These are phyloP conservation scores for Etheostoma perlongum DNA, from an alignment of 2,797 vertebrate species.

Conservation along the genomic window DNA sequence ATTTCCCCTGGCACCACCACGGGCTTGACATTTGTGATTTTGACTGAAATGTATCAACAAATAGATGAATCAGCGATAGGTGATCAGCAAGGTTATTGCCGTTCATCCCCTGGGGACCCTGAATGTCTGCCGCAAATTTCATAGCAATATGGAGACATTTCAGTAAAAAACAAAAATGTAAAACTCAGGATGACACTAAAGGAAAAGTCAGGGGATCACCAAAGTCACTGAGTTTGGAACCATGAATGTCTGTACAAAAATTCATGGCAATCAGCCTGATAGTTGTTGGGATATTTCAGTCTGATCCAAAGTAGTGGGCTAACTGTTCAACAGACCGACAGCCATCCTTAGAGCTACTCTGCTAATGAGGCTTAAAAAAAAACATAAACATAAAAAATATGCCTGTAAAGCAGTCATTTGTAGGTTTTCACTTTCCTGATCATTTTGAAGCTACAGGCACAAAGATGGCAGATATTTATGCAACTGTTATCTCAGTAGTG, in stretches of 20 bases:
- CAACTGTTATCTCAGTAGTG: not conserved
- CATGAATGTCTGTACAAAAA: not conserved
- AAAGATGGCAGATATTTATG: not conserved
- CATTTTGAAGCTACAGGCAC: slow-evolving; percentile 2
- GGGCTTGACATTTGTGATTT: not conserved
- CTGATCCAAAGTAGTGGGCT: not conserved
- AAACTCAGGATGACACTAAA: not conserved
- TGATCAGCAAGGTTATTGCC: not conserved
- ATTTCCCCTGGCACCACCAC: not conserved
- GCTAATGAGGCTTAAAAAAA: not conserved
- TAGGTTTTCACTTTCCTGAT: not conserved
- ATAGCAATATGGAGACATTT: not conserved
- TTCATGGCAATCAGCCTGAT: not conserved
- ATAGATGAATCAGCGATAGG: not conserved
- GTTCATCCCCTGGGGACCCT: slow-evolving; percentile 1
- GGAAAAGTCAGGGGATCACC: not conserved
- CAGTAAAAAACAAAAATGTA: not conserved
- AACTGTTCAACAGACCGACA: not conserved
- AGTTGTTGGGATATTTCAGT: slow-evolving; percentile 6
- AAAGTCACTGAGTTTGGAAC: not conserved
- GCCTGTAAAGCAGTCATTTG: not conserved
- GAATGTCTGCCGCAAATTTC: not conserved
- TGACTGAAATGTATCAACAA: not conserved
- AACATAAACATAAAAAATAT: not conserved
- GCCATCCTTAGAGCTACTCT: no score